Base-by-base conservation (phyloP, 2,888 invertebrate genomes). In the Agriopis aurantiaria region DNA sequence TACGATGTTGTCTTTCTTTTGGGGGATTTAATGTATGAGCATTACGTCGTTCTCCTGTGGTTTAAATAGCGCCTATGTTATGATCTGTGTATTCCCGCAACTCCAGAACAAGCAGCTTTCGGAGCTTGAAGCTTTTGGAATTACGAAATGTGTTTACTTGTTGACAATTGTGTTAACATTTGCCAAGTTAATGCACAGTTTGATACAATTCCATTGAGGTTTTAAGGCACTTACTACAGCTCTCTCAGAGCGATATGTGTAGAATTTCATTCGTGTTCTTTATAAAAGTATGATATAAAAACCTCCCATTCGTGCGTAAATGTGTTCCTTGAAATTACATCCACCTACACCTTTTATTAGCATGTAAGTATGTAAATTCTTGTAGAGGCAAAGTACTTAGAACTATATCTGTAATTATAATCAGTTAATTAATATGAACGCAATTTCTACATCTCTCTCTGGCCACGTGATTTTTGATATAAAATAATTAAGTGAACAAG, bases 291-390 rank as follows among this genome's bases (percentile, higher is more conserved):
- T 8, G 9, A 11, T 11, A 17, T 57, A 7, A 43, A 43, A 48
- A 48, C 46, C 12, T 33, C 33, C 46, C 23, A 23, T 12, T 48
- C n/a, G 8, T 58, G 58, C 45, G 23, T 58, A 46, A 58, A 58
- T 46, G 58, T 58, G 58, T 33, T 58, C 58, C 58, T 58, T 58
- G 58, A 48, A 58, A 33, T n/a, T 23, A 48, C 33, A 48, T 8
- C 11, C 11, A 57, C 43, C n/a, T 17, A 10, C 3, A 58, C 14
- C 8, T 33, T 14, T 57, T n/a, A 55, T 14, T 41, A 55, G 53
- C 4, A 8, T 55, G 4, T 56, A 43, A 14, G 43, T 56, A 8
- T n/a, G 3, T 41, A 41, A 14, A 40, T 56, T 56, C 40, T 12
- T 56, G n/a, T 56, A 56, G 3, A 41, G 8, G n/a, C 55, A 41